Evolutionary conservation across 2,113 vertebrate species (phyloP), one percentile per base, ranked within the genome.

Genomic region (Callocephalon fimbriatum): DNA sequence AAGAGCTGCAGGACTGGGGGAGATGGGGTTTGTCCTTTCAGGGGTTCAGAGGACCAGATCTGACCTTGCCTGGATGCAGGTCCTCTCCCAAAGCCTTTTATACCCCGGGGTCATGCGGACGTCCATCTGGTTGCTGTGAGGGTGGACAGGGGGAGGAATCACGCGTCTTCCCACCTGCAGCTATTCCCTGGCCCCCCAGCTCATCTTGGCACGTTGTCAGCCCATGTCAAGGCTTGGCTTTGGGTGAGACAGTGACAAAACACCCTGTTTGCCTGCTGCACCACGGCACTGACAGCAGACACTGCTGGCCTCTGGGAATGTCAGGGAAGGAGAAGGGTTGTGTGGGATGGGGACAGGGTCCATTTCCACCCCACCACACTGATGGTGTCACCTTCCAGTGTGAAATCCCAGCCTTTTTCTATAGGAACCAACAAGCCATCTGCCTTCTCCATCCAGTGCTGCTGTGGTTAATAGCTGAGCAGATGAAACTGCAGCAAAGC

Each of bases 401-500:
- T 44, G 82, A 85, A 40, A 72, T 42, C 16, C 48, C 42, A 53
- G 14, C 8, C 11, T 5, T 86, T 87, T 66, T 23, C 45, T 76
- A 23, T 15, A 32, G 19, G 50, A 68, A 18, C 9, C 12, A 53
- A 18, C 13, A 22, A 59, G n/a, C 38, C 1, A 0, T 20, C 38
- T 1, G 1, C 53, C 14, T 53, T 66, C 50, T 44, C 18, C 3
- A 4, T 26, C 12, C 68, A 37, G 44, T 0, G 0, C 27, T 31
- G 51, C 40, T 6, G 15, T 10, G 21, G 23, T 44, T 76, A 48
- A 58, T 4, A 26, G 16, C 15, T n/a, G 54, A 92, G 86, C 82
- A 88, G 85, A 40, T 5, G 70, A 74, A 82, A 40, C 82, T 59
- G 61, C 2, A 8, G 32, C 81, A 73, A 48, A 76, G 54, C 1